Base-by-base conservation (phyloP, 2,888 invertebrate species). In the Criorhina ranunculi region DNA sequence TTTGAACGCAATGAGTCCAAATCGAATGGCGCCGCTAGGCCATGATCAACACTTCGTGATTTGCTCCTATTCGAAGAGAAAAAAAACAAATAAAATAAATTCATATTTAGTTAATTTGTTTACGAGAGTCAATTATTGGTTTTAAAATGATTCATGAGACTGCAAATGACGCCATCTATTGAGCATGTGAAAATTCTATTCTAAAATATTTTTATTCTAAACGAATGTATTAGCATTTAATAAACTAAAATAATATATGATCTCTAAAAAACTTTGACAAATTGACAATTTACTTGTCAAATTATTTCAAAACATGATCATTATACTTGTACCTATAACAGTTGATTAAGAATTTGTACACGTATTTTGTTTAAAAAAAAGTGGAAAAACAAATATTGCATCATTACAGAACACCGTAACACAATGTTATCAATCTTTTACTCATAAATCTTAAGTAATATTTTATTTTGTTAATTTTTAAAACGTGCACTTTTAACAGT, bases 31-130 rank as follows among this genome's bases (percentile, higher is more conserved):
- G 96, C 94, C 87, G 96, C 94, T 90, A 97, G 95, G 90, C 97
- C 97, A 94, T 97, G 97, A 93, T 97, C 97, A 89, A 97, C 97
- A 89, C 97, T 97, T 89, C 96, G 95, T 92, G 97, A 97, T 93
- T 97, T 97, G 92, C 96, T 97, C 96, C 97, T 97, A 94, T 87
- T 94, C 94, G 86, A 87, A 87, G 62, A 87, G 88, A 55, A 42
- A 46, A 46, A 60, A 7, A 55, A 24, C 29, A 35, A 40, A 4
- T 0, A 35, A 81, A 64, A n/a, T n/a, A n/a, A n/a, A n/a, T n/a
- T n/a, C 24, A 24, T 4, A 24, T 24, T 69, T 49, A 81, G 12
- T 33, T 33, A 37, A 15, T 8, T 29, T 35, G 11, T 33, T 17
- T 40, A 15, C 2, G 1, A 4, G 8, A 6, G 6, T 6, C 9